Evolutionary conservation across 2,797 vertebrate genomes (phyloP), one percentile per base, ranked within the genome.

Genomic region (Ispidina picta): DNA sequence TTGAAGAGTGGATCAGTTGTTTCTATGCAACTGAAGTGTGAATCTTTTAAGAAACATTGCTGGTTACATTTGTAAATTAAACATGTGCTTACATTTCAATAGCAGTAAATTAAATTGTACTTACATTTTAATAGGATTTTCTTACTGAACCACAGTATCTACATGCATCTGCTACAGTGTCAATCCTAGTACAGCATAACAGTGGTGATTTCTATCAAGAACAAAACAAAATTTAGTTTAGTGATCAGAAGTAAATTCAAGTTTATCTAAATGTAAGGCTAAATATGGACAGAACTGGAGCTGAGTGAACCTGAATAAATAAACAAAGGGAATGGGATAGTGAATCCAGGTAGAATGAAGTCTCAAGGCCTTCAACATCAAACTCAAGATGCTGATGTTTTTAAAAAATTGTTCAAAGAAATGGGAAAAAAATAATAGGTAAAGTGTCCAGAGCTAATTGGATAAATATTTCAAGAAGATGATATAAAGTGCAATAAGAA

Each of bases 101-200:
- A 62, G 49, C 14, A 60, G 33, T 63, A 56, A 56, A 56, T 56
- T 33, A 41, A 74, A 83, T 65, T 35, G n/a, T 63, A 12, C 26
- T 69, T 62, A 62, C n/a, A 70, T 86, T 86, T 93, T 72, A 79
- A 35, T 68, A 60, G 55, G 56, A 44, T 54, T 82, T 84, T 75
- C 31, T 75, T 54, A 54, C 25, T 41, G 37, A 43, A 62, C 35
- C n/a, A 37, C 15, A 13, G 8, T 52, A 75, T 71, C 23, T 31
- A 26, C 3, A 17, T 0, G 3, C 25, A 16, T 69, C 43, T 28
- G 43, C 39, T 58, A 20, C 11, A 13, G 25, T 21, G 35, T 46
- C 49, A 83, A 66, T 49, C 51, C 37, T 72, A 62, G 56, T 41
- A 33, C 15, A 52, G 49, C 15, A 3, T 11, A 72, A 56, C 26